A percentile compares a stretch with the other conserved stretches of the same genome.
phyloP scores from a whole-genome alignment of 1,140 invertebrate genomes.

The Drosophila tristis region DNA sequence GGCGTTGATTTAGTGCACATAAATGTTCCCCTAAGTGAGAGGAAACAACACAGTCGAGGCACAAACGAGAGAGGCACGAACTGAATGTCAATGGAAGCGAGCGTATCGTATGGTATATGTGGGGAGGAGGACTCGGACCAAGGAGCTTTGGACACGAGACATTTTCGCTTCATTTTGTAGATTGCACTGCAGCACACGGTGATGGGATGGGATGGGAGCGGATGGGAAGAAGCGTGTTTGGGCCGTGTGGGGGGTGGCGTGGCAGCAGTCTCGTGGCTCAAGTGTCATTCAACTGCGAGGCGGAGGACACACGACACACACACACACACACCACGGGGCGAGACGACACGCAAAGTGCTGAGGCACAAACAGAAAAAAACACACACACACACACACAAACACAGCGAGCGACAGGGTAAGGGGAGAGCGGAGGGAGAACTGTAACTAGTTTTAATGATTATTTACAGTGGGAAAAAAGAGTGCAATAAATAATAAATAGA shows the following conservation, averaged over 20 bases:
- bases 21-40: conserved; percentile 2
- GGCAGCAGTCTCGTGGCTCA: conserved; percentile 26
- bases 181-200: conserved; percentile 17
- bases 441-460: conserved; percentile 76
- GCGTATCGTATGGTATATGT: conserved; percentile 3
- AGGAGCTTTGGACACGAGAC: background rate
- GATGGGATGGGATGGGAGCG: conserved; percentile 2
- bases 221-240: background rate
- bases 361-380: conserved; percentile 35
- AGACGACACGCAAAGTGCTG: conserved; percentile 46
- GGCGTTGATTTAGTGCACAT: too few relatives aligned
- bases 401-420: background rate
- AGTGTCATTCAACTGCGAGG: conserved; percentile 60
- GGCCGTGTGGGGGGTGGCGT: background rate
- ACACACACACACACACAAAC: conserved; percentile 1
- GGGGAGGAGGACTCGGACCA: conserved; percentile 1
- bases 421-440: background rate
- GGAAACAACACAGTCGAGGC: too few relatives aligned
- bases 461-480: conserved; percentile 63
- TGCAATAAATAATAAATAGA: conserved; percentile 75
- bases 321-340: too few relatives aligned
- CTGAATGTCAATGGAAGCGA: background rate
- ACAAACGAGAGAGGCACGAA: too few relatives aligned
- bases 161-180: conserved; percentile 37
- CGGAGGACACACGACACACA: too few relatives aligned